Evolutionary conservation across 2,888 invertebrate genomes (phyloP), one percentile per base, ranked within the genome.

Genomic region (Ferdinandea cuprea): DNA sequence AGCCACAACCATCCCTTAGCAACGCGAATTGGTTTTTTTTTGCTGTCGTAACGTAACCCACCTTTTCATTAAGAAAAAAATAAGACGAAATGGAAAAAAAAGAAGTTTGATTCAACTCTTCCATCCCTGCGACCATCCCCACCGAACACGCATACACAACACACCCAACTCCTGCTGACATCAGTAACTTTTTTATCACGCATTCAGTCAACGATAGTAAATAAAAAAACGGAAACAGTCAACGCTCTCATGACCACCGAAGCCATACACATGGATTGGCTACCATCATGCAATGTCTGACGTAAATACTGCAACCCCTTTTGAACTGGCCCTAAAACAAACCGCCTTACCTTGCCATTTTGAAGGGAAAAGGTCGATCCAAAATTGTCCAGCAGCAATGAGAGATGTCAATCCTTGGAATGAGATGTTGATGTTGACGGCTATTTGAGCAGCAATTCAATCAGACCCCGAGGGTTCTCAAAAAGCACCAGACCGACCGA

Each of bases 341-440:
- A 8, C 6, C 13, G 13, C 25, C 81, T 81, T 77, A 81, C 81
- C 81, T 81, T 71, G 59, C 71, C 81, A 81, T 81, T 59, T 77
- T 81, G 76, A 65, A 17, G 52, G 59, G 32, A 13, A 30, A 50
- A 52, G n/a, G n/a, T 32, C 44, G 30, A 37, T 66, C 56, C 56
- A 71, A 77, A 71, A 52, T 15, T 54, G 28, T 71, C 40, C 52
- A 40, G 35, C 2, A 21, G 21, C 65, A 13, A 56, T 4, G 3
- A n/a, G n/a, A 25, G 30, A 40, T n/a, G n/a, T n/a, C n/a, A n/a
- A n/a, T 56, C 40, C 59, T 25, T 6, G n/a, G 40, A 17, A 13
- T 15, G 28, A 1, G 28, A 59, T 5, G 2, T 25, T 25, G 11
- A 5, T 30, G 42, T 17, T 42, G 15, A 30, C 6, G 19, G 19